Conservation (phyloP, 2,797 vertebrate species). For the Lemur catta region DNA sequence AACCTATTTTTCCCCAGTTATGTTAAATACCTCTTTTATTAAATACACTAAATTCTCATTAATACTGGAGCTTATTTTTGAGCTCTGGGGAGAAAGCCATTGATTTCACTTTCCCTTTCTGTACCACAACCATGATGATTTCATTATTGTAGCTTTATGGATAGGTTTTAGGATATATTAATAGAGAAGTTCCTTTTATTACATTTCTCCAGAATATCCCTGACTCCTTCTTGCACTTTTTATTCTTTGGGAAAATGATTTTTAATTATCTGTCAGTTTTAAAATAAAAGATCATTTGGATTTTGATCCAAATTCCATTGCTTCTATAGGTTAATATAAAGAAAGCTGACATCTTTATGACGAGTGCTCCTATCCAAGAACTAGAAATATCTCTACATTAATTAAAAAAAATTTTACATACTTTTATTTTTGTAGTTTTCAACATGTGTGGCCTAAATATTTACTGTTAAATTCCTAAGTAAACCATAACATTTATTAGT, state of each 20-base stretch:
- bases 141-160: not conserved
- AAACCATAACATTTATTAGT: slow-evolving; percentile 8
- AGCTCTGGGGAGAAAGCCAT: not conserved
- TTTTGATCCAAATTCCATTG: slow-evolving; percentile 14
- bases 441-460: not conserved
- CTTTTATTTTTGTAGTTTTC: slow-evolving; percentile 19
- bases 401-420: not conserved
- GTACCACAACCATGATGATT: not conserved
- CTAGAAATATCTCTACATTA: not conserved
- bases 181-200: not conserved
- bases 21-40: not conserved
- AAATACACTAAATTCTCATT: slow-evolving; percentile 1
- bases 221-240: not conserved
- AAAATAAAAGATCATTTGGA: not conserved
- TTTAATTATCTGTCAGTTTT: not conserved
- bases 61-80: not conserved
- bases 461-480: not conserved
- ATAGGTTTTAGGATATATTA: not conserved
- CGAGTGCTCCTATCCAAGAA: not conserved
- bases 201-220: not conserved
- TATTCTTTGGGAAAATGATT: not conserved
- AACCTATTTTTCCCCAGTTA: not conserved
- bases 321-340: not conserved
- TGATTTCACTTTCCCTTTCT: not conserved
- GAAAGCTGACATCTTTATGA: not conserved